A percentile compares a stretch with the other conserved stretches of the same genome.
phyloP scores from a whole-genome alignment of 2,888 invertebrate species.

The Apodemia duryi region DNA sequence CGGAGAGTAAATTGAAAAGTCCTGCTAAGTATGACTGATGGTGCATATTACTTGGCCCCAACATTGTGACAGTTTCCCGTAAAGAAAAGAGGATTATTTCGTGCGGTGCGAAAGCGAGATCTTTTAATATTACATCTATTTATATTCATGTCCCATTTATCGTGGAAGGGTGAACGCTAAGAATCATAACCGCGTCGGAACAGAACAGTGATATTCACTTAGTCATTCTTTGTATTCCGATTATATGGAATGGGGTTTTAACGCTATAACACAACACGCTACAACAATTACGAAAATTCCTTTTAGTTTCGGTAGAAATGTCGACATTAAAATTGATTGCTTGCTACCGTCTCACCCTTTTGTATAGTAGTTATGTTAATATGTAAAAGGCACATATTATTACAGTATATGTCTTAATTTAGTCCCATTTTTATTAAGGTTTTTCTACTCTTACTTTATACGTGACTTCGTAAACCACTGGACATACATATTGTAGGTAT shows the following conservation, averaged over 20 bases:
- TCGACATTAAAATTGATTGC: conserved; percentile 5
- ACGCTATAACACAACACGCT: conserved; percentile 16
- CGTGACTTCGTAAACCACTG: no score
- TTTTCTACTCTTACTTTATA: no score
- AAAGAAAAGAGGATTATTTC: conserved; percentile 72
- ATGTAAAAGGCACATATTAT: not conserved
- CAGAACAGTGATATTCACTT: conserved; percentile 67
- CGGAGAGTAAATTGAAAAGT: conserved; percentile 73
- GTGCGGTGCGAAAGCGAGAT: conserved; percentile 54
- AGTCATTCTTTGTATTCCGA: conserved; percentile 45
- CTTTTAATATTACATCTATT: conserved; percentile 73
- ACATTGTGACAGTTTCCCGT: conserved; percentile 63
- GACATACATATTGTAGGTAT: no score
- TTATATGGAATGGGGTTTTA: conserved; percentile 17
- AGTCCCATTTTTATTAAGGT: not conserved
- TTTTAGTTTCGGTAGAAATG: conserved; percentile 16
- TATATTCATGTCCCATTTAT: conserved; percentile 69
- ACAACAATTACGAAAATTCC: conserved; percentile 20
- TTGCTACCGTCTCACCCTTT: conserved; percentile 2
- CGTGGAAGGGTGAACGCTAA: conserved; percentile 48
- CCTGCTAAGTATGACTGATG: conserved; percentile 76
- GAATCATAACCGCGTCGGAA: conserved; percentile 59
- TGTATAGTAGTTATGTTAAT: conserved; percentile 5
- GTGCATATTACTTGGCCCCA: conserved; percentile 66
- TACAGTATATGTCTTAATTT: not conserved